Evolutionary conservation across 2,888 invertebrate genomes (phyloP).

Genomic region (Epinotia demarniana): DNA sequence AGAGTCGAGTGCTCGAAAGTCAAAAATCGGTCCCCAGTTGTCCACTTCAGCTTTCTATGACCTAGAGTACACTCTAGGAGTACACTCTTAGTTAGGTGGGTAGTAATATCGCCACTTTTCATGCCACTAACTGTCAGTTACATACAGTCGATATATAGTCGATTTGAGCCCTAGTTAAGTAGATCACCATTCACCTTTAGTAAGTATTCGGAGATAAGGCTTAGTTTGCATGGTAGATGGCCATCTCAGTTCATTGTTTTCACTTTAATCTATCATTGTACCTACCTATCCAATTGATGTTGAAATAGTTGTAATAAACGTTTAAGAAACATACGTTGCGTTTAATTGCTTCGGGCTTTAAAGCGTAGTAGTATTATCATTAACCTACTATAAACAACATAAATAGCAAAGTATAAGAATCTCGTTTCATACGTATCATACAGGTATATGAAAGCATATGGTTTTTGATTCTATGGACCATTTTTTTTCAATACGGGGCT

Average conservation of each 20-base stretch:
- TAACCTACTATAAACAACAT: too few species aligned
- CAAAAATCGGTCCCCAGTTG: too few species aligned
- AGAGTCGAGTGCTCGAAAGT: too few species aligned
- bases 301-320: conserved; percentile 7
- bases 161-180: neutral
- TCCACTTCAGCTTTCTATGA: neutral
- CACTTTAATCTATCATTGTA: neutral
- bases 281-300: neutral
- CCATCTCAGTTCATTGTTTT: neutral
- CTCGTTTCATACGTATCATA: too few species aligned
- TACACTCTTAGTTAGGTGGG: too few species aligned
- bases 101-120: neutral
- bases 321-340: neutral
- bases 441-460: too few species aligned
- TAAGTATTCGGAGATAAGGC: neutral
- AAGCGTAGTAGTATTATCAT: neutral
- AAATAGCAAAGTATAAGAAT: too few species aligned
- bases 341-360: neutral
- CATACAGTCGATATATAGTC: neutral
- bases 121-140: neutral
- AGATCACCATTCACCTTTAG: neutral
- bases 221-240: conserved; percentile 5
- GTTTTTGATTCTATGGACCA: too few species aligned
- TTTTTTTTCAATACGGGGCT: too few species aligned
- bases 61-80: too few species aligned